Base-by-base conservation (phyloP, 2,113 vertebrate genomes). In the Bungarus multicinctus region DNA sequence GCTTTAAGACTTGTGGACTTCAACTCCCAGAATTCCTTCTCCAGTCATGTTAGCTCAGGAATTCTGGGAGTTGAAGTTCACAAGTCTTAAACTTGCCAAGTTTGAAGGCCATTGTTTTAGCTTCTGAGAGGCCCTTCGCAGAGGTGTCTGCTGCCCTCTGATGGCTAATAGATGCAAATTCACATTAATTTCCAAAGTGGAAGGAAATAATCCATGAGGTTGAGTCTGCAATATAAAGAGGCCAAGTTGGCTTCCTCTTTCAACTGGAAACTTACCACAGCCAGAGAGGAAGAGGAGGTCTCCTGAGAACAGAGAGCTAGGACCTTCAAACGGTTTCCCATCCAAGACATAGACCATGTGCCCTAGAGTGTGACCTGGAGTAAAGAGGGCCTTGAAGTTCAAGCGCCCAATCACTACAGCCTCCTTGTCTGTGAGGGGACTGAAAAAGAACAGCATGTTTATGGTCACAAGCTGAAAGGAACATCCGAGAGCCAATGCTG, bases 231-330 rank as follows among this genome's bases (percentile, higher is more conserved):
- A 22, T 39, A 39, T 1, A 2, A 16, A 12, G 87, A 14, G 18
- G 20, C 7, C 23, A 45, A 2, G 1, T 34, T 8, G 1, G 30
- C 1, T 34, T 8, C 74, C 12, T 69, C n/a, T 30, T 34, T 87
- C 39, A 54, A 8, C 60, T 22, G n/a, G 86, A 8, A 25, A 95
- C 98, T 97, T 95, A 99, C 99, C 99, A 1, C 99, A 99, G 95
- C 99, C 99, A 22, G 99, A 99, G 3, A 99, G 98, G 97, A 99
- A 99, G 55, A 99, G 98, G 89, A 99, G 98, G 95, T 99, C 99
- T 52, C 99, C 99, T 0, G 99, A 99, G 97, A 99, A 99, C 90
- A 99, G 98, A 96, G 98, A 99, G 86, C 97, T 97, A 27, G 99
- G 98, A 23, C 97, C 96, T 0, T 98, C 97, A 0, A 98, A 97